These are phyloP conservation scores for Narcine bancroftii DNA, from an alignment of 2,113 vertebrate genomes.

Conservation along the genomic window DNA sequence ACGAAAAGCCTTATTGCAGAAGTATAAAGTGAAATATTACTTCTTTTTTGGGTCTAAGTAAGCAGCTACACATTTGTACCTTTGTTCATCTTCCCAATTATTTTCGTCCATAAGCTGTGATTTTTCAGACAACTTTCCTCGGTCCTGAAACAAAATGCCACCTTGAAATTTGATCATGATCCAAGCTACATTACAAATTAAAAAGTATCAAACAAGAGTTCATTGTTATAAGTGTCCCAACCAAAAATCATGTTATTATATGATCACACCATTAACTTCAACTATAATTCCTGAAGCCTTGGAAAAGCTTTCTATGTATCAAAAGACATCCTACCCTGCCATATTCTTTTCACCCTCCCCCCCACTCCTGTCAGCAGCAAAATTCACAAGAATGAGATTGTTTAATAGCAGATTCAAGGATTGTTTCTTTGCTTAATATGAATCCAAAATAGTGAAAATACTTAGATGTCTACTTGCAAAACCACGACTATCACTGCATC, in stretches of 20 bases:
- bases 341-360: too few relatives aligned
- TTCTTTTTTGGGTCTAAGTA: background rate
- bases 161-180: background rate
- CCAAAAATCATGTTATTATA: background rate
- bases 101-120: slow-evolving; percentile 70
- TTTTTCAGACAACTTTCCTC: slow-evolving; percentile 73
- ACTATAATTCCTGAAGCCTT: too few relatives aligned
- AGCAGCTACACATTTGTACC: slow-evolving; percentile 53
- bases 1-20: background rate
- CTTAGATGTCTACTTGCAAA: too few relatives aligned
- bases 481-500: too few relatives aligned
- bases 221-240: background rate
- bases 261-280: background rate
- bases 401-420: too few relatives aligned
- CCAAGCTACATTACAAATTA: background rate
- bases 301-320: too few relatives aligned
- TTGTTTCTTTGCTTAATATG: too few relatives aligned
- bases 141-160: slow-evolving; percentile 57
- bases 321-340: too few relatives aligned
- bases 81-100: slow-evolving; percentile 74
- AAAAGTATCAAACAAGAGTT: background rate
- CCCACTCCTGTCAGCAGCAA: too few relatives aligned
- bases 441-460: too few relatives aligned
- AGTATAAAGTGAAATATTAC: background rate
- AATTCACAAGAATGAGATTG: too few relatives aligned